Conservation (phyloP, 2,113 vertebrate genomes). For the Apus apus region DNA sequence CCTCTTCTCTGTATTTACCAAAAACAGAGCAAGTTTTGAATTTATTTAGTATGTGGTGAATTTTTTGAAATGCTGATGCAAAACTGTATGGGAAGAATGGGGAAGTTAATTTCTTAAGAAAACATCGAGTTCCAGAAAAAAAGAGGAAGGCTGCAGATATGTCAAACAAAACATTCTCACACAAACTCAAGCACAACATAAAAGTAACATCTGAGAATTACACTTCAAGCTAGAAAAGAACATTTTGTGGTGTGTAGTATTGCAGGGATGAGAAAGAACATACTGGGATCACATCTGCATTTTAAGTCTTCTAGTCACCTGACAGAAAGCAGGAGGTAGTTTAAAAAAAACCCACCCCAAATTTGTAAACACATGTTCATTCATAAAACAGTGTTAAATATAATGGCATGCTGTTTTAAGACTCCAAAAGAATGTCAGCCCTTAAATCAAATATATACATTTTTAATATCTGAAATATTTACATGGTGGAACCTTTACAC, state of each 20-base stretch:
- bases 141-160: background rate
- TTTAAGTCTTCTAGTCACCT: background rate
- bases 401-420: conserved; percentile 9
- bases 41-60: background rate
- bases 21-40: background rate
- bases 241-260: background rate
- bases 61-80: background rate
- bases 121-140: background rate
- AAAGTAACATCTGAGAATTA: background rate
- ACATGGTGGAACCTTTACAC: conserved; percentile 78
- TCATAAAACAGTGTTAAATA: conserved; percentile 2
- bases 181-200: background rate
- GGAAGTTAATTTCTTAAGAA: background rate
- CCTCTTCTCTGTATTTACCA: background rate
- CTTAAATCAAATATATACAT: conserved; percentile 86
- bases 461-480: conserved; percentile 87
- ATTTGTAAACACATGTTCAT: background rate
- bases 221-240: background rate
- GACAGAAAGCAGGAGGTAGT: background rate
- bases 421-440: conserved; percentile 74
- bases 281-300: background rate
- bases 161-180: background rate
- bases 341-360: background rate
- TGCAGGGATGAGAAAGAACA: background rate
- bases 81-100: background rate